Conservation (phyloP, 2,113 vertebrate species). For the Ascaphus truei region DNA sequence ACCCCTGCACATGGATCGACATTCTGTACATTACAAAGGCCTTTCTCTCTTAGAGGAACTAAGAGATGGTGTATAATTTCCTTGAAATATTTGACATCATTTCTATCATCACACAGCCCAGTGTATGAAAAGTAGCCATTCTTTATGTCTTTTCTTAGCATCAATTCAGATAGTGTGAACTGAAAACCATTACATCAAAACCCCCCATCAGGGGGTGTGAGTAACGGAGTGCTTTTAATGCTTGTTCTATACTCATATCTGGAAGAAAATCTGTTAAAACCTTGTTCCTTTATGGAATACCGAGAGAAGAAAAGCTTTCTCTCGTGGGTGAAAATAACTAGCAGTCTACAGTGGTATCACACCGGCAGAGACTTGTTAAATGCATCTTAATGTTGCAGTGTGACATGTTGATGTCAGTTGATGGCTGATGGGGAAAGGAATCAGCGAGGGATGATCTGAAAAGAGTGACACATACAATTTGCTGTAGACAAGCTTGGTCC, state of each 20-base stretch:
- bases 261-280: conserved; percentile 19
- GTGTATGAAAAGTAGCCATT: conserved; percentile 8
- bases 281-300: conserved; percentile 6
- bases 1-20: too few relatives aligned
- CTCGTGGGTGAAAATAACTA: conserved; percentile 9
- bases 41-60: neutral
- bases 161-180: neutral
- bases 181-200: conserved; percentile 11
- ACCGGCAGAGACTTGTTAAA: conserved; percentile 8
- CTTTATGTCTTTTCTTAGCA: conserved; percentile 15
- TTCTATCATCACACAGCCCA: conserved; percentile 5
- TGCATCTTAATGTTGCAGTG: conserved; percentile 1
- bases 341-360: neutral
- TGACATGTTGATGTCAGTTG: conserved; percentile 8
- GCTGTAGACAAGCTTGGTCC: neutral
- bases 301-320: neutral
- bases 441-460: neutral
- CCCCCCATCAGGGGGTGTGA: neutral
- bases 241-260: neutral
- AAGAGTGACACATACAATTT: conserved; percentile 12
- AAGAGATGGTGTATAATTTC: neutral
- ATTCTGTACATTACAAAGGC: too few relatives aligned
- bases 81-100: neutral
- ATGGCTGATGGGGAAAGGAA: neutral
- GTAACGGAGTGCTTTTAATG: conserved; percentile 9